Evolutionary conservation across 1,140 invertebrate species (phyloP).

Genomic region (Ruditapes philippinarum): DNA sequence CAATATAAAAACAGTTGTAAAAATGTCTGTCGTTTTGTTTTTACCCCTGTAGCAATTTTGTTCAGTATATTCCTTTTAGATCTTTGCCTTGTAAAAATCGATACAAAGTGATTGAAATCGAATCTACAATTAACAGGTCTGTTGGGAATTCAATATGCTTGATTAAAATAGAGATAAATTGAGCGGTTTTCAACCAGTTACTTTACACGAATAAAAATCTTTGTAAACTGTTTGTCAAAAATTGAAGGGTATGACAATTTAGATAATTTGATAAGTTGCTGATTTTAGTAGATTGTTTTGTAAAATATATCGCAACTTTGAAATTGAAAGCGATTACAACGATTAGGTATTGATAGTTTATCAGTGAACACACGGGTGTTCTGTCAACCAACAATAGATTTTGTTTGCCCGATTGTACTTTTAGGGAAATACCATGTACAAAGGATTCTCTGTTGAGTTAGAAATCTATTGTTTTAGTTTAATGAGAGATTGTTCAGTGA

Average conservation of each 20-base stretch:
- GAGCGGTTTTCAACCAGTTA: neutral
- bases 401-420: no score
- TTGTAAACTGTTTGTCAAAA: constrained; percentile 17
- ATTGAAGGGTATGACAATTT: neutral
- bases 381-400: neutral
- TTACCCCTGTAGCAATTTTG: neutral
- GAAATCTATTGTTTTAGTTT: no score
- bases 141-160: neutral
- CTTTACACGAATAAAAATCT: neutral
- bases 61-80: neutral
- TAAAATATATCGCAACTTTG: neutral
- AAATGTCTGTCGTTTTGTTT: neutral
- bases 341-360: neutral
- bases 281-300: constrained; percentile 7
- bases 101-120: constrained; percentile 28
- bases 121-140: neutral
- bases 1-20: neutral
- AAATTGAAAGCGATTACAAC: constrained; percentile 24
- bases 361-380: neutral
- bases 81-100: neutral
- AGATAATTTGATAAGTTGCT: constrained; percentile 11
- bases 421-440: no score
- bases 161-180: constrained; percentile 27
- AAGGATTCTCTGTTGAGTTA: no score
- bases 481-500: no score